Evolutionary conservation across 1,140 invertebrate genomes (phyloP), one percentile per base, ranked within the genome.

Genomic region (Charaxes varanes): DNA sequence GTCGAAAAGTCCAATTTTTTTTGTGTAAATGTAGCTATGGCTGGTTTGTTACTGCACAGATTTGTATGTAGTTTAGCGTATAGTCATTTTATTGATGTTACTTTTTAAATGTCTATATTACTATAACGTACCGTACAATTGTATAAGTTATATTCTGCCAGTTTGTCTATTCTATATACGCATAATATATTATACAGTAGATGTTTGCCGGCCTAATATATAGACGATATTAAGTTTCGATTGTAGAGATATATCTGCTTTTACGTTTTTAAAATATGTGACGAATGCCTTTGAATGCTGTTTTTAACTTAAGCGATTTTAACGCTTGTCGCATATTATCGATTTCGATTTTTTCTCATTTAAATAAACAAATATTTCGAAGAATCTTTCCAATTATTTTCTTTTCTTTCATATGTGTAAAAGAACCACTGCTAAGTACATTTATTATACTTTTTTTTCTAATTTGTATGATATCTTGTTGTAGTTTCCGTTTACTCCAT

Each of bases 301-400:
- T n/a, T n/a, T n/a, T n/a, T n/a, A n/a, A n/a, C n/a, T n/a, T n/a
- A n/a, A n/a, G n/a, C n/a, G n/a, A n/a, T n/a, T n/a, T n/a, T n/a
- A n/a, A n/a, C n/a, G n/a, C n/a, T n/a, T n/a, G n/a, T n/a, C n/a
- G n/a, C n/a, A n/a, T n/a, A n/a, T n/a, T n/a, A n/a, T n/a, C n/a
- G n/a, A n/a, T n/a, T n/a, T n/a, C n/a, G n/a, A n/a, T n/a, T n/a
- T n/a, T n/a, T n/a, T n/a, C n/a, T n/a, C n/a, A n/a, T n/a, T n/a
- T n/a, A n/a, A n/a, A n/a, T n/a, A n/a, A n/a, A n/a, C n/a, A n/a
- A n/a, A n/a, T n/a, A n/a, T n/a, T 37, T 24, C 32, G 40, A 43
- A 38, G 38, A 49, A 43, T 49, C 41, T 37, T 51, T n/a, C n/a
- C n/a, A n/a, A n/a, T n/a, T n/a, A n/a, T n/a, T 60, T 60, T 33